Conservation (phyloP, 1,140 invertebrate genomes). For the Vanessa tameamea region DNA sequence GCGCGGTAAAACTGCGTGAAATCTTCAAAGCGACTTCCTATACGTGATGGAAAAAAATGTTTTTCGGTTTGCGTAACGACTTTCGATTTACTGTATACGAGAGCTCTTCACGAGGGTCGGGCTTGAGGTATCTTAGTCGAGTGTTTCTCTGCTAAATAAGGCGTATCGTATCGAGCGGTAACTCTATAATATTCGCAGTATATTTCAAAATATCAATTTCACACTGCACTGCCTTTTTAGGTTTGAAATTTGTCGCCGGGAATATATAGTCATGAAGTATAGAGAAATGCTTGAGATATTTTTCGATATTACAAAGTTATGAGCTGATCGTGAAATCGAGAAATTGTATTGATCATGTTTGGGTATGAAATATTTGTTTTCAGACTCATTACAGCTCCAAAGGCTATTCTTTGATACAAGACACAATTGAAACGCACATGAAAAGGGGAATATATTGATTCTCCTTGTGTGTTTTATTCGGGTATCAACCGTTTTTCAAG, state of each 20-base stretch:
- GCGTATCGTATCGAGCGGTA: conserved; percentile 53
- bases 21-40: conserved; percentile 31
- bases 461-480: too few relatives aligned
- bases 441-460: too few relatives aligned
- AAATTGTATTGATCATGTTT: too few relatives aligned
- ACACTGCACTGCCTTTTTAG: conserved; percentile 48
- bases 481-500: too few relatives aligned
- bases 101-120: conserved; percentile 62
- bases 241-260: not conserved
- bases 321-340: too few relatives aligned
- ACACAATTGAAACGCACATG: too few relatives aligned
- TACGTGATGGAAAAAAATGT: conserved; percentile 58
- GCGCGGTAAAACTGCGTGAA: conserved; percentile 13
- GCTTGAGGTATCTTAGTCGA: conserved; percentile 29
- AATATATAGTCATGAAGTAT: not conserved
- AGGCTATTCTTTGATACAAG: too few relatives aligned
- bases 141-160: conserved; percentile 64
- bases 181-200: conserved; percentile 35
- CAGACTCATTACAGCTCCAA: too few relatives aligned
- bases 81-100: conserved; percentile 68
- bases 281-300: not conserved
- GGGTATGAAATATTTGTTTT: too few relatives aligned
- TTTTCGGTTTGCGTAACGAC: conserved; percentile 67
- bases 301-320: not conserved
- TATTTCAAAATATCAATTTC: conserved; percentile 60